Evolutionary conservation across 2,797 vertebrate species (phyloP), one percentile per base, ranked within the genome.

Genomic region (Toxotes lorentzi): DNA sequence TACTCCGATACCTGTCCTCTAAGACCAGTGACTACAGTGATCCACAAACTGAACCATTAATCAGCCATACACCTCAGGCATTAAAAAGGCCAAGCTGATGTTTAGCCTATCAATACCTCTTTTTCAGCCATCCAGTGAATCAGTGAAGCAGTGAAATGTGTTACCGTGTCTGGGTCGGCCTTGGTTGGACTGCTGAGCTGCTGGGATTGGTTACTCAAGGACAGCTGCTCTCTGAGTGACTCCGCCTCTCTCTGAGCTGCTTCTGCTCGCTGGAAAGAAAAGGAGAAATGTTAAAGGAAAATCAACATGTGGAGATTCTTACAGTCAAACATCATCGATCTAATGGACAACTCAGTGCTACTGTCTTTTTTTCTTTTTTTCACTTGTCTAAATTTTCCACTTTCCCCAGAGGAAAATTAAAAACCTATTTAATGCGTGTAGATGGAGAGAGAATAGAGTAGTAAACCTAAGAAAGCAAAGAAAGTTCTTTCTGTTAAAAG

Each of bases 241-340:
- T 97, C 97, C 23, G 96, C 96, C 89, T 99, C 98, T 91, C 98
- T 96, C 93, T 99, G 97, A 60, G 97, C 96, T 81, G 96, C 95
- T 90, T 99, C 98, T 91, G 96, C 97, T 95, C 97, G 97, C 98
- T 99, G 95, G 17, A 82, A 82, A 66, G 56, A 86, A 71, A 61
- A 60, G 56, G 35, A 69, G 24, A 80, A 72, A 78, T 0, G n/a
- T 47, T 81, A 10, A 73, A 70, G 58, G 38, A 73, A 75, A 82
- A 65, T 68, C 40, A 38, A 30, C 30, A 5, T 19, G 34, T 23
- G 14, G 23, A 68, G 58, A 65, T 57, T 72, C 23, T 10, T 47
- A 80, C 59, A 59, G 68, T 81, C 81, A 83, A 70, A 84, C 62
- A 77, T 35, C 11, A 78, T 84, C 27, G 48, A 51, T 71, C 38